phyloP scores from a whole-genome alignment of 2,797 vertebrate genomes.

The Nannoperca obscura region DNA sequence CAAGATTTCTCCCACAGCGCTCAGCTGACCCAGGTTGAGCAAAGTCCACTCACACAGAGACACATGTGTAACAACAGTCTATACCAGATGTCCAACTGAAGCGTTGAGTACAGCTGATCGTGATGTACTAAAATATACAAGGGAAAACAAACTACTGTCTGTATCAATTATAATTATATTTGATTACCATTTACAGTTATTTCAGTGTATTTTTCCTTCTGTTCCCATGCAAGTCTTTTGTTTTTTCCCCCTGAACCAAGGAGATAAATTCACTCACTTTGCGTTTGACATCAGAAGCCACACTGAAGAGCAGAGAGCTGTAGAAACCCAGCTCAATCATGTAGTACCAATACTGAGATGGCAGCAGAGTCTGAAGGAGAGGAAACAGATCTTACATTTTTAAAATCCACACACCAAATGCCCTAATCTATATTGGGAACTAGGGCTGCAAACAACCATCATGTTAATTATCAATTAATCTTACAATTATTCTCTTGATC shows the following conservation, averaged over 20 bases:
- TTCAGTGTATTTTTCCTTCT: slow-evolving; percentile 3
- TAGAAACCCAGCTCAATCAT: slow-evolving; percentile 97
- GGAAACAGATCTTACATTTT: slow-evolving; percentile 16
- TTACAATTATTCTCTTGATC: neutral
- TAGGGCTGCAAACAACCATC: neutral
- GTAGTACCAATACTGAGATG: slow-evolving; percentile 95
- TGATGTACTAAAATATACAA: neutral
- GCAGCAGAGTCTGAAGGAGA: slow-evolving; percentile 87
- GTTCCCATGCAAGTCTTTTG: neutral
- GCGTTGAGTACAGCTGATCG: neutral
- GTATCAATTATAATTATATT: neutral
- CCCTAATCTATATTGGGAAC: neutral
- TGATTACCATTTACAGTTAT: neutral
- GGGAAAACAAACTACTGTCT: neutral
- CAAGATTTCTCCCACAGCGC: slow-evolving; percentile 39
- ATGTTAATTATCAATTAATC: slow-evolving; percentile 6
- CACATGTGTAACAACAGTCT: slow-evolving; percentile 67
- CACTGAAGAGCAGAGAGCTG: slow-evolving; percentile 93
- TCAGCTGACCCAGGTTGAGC: slow-evolving; percentile 61
- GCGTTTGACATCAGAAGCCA: slow-evolving; percentile 95
- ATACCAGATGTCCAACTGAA: slow-evolving; percentile 53
- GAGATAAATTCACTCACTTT: slow-evolving; percentile 88
- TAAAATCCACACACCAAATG: slow-evolving; percentile 10
- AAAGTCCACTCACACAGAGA: slow-evolving; percentile 59
- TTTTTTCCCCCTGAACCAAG: neutral